Percentiles rank a stretch among this genome's conserved stretches.
Evolutionary conservation across 1,140 invertebrate genomes (phyloP).

Genomic region (Drosophila tristis): DNA sequence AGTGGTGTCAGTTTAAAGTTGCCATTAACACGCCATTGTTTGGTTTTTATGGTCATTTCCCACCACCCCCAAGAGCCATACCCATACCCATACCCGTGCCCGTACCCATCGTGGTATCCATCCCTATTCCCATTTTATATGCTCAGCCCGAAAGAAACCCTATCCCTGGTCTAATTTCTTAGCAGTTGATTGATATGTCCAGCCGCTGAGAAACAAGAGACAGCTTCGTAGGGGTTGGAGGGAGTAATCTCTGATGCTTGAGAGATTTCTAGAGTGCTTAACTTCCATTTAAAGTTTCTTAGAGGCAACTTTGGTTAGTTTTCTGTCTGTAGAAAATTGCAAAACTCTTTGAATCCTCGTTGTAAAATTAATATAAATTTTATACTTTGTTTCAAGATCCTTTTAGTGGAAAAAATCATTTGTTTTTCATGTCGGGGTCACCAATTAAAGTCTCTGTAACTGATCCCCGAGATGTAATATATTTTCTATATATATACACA

Average conservation of each 20-base stretch:
- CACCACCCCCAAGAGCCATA: constrained; percentile 18
- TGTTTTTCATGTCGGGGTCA: too few species aligned
- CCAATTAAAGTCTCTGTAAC: too few species aligned
- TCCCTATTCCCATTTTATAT: neutral
- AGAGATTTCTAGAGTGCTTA: too few species aligned
- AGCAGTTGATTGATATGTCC: constrained; percentile 66
- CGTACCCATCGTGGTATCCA: neutral
- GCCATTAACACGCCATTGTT: constrained; percentile 82
- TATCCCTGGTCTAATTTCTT: constrained; percentile 61
- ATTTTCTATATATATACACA: too few species aligned
- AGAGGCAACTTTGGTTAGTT: too few species aligned
- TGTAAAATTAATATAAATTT: too few species aligned
- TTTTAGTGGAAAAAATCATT: too few species aligned
- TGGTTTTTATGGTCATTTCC: constrained; percentile 51
- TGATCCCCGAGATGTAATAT: too few species aligned
- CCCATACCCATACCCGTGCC: neutral
- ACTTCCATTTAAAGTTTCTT: neutral
- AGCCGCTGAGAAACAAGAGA: constrained; percentile 39
- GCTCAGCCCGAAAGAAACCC: neutral
- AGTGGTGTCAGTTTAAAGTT: constrained; percentile 78
- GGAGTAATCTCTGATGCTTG: neutral
- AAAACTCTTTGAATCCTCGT: too few species aligned
- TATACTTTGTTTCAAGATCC: too few species aligned
- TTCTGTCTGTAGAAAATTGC: too few species aligned
- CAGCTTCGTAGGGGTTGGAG: neutral